Evolutionary conservation across 2,113 vertebrate genomes (phyloP).

Genomic region (Clarias magur): DNA sequence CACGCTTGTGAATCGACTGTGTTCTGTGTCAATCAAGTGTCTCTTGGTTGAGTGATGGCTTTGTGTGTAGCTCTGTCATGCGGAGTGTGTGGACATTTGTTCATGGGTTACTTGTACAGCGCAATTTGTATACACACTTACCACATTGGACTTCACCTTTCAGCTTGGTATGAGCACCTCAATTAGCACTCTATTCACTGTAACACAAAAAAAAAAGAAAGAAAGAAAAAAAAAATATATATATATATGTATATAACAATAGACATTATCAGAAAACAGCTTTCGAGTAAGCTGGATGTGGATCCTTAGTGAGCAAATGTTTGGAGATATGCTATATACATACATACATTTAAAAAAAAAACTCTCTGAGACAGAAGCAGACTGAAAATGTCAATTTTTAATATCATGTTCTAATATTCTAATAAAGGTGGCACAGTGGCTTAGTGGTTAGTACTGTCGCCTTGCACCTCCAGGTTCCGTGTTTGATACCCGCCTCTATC

Average conservation of each 20-base stretch:
- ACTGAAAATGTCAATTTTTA: no score
- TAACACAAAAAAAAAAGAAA: background rate
- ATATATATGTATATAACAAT: background rate
- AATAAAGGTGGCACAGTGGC: no score
- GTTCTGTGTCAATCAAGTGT: slow-evolving; percentile 53
- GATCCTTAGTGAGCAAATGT: background rate
- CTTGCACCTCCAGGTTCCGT: no score
- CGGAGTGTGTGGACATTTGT: slow-evolving; percentile 1
- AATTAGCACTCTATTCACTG: background rate
- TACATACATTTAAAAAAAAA: background rate
- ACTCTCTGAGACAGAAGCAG: background rate
- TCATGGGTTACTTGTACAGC: slow-evolving; percentile 14
- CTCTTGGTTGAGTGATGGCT: slow-evolving; percentile 33
- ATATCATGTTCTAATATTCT: no score
- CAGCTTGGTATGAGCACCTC: background rate
- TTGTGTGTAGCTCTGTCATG: slow-evolving; percentile 25
- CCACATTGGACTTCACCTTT: background rate
- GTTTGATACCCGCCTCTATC: no score
- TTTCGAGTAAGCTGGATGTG: background rate
- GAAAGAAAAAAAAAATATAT: no score
- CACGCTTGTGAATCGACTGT: slow-evolving; percentile 30
- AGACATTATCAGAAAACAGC: background rate
- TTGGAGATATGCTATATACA: background rate
- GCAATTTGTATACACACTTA: slow-evolving; percentile 12
- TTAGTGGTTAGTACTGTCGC: no score